Evolutionary conservation across 2,797 vertebrate genomes (phyloP).

Genomic region (Xyrichtys novacula): DNA sequence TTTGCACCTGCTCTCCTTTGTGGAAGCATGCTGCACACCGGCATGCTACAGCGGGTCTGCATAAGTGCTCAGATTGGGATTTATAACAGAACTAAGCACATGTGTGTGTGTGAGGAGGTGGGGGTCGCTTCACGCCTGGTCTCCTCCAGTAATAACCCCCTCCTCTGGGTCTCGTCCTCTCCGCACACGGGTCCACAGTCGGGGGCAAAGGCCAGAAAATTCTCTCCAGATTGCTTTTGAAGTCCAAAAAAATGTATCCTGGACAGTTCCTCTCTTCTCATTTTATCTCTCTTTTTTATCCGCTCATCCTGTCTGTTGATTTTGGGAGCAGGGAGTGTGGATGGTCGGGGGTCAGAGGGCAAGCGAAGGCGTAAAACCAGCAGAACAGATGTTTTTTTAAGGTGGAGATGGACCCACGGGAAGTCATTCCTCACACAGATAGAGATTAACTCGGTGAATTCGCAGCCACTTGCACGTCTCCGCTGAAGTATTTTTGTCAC

Average conservation of each 20-base stretch:
- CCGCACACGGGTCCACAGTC: slow-evolving; percentile 68
- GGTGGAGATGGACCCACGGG: slow-evolving; percentile 32
- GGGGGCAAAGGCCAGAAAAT: slow-evolving; percentile 94
- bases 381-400: slow-evolving; percentile 76
- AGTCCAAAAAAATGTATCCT: slow-evolving; percentile 90
- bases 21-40: slow-evolving; percentile 56
- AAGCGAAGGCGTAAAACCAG: slow-evolving; percentile 78
- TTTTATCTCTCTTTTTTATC: slow-evolving; percentile 75
- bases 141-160: slow-evolving; percentile 89
- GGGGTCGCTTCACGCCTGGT: slow-evolving; percentile 88
- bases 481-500: slow-evolving; percentile 1
- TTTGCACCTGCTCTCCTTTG: slow-evolving; percentile 64
- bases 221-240: slow-evolving; percentile 92
- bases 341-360: slow-evolving; percentile 83
- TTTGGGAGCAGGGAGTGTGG: slow-evolving; percentile 78
- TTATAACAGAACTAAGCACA: slow-evolving; percentile 64
- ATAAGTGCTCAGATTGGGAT: slow-evolving; percentile 75
- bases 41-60: slow-evolving; percentile 70
- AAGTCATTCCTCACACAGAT: slow-evolving; percentile 60
- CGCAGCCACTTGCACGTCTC: slow-evolving; percentile 27
- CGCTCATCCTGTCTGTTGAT: slow-evolving; percentile 73
- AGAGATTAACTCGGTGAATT: slow-evolving; percentile 34
- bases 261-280: slow-evolving; percentile 83
- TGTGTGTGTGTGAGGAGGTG: slow-evolving; percentile 56
- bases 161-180: slow-evolving; percentile 85